Percentiles rank a stretch among this genome's conserved stretches.
Conservation (phyloP, 37 sponge, comb jelly and placozoan genomes). For the Halisarca cf. caerulea region DNA sequence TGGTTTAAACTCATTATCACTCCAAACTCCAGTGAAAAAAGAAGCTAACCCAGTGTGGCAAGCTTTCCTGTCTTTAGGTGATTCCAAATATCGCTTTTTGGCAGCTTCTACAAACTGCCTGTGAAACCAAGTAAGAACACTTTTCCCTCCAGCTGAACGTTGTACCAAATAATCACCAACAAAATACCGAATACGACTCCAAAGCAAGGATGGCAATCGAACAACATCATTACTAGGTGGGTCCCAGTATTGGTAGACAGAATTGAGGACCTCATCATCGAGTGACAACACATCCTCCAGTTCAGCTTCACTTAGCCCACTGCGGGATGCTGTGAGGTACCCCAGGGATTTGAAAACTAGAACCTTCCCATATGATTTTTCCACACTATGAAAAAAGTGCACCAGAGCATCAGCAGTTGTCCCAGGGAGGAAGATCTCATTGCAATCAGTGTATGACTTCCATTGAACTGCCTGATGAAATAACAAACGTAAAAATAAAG, state of each 20-base stretch:
- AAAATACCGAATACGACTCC: constrained; percentile 47
- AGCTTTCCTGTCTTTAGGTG: neutral
- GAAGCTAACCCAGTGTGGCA: constrained; percentile 37
- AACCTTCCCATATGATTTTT: constrained; percentile 44
- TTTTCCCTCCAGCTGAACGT: constrained; percentile 42
- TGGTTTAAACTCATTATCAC: neutral
- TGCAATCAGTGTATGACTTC: constrained; percentile 54
- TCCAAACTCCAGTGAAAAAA: constrained; percentile 55
- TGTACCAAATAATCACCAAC: constrained; percentile 57
- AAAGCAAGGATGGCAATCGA: constrained; percentile 58
- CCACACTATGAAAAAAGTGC: constrained; percentile 37
- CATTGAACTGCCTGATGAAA: constrained; percentile 52
- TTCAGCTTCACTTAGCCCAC: constrained; percentile 67
- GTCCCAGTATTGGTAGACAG: constrained; percentile 79
- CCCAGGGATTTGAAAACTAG: constrained; percentile 46
- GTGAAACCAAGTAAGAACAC: constrained; percentile 65
- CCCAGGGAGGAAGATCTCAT: neutral
- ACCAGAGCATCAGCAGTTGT: constrained; percentile 41
- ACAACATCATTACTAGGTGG: constrained; percentile 44
- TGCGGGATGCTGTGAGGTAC: constrained; percentile 58
- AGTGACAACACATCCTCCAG: constrained; percentile 71
- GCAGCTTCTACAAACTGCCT: constrained; percentile 69
- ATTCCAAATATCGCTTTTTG: constrained; percentile 35
- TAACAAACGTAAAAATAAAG: constrained; percentile 52
- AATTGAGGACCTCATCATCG: constrained; percentile 62